Percentiles rank a stretch among this genome's conserved stretches.
These are phyloP conservation scores for Galaxias olidus DNA, from an alignment of 2,797 vertebrate species.

Conservation along the genomic window DNA sequence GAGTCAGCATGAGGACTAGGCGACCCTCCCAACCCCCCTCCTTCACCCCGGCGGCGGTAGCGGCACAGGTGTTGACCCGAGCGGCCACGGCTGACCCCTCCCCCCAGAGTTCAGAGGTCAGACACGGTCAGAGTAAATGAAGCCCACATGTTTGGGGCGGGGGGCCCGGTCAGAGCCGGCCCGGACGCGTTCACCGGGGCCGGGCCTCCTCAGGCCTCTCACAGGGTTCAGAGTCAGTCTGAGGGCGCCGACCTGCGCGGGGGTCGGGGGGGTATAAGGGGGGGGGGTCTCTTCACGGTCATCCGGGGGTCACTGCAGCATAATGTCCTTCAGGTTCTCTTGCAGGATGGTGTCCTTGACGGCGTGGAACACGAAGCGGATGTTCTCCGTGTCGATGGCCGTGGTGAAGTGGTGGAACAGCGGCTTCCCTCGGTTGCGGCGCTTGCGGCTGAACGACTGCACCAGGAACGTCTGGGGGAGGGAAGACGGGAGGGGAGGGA, in stretches of 20 bases:
- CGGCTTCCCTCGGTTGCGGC: conserved; percentile 90
- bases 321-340: conserved; percentile 96
- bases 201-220: too few relatives aligned
- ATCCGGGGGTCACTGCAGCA: conserved; percentile 86
- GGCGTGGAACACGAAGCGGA: conserved; percentile 95
- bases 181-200: too few relatives aligned
- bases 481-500: conserved; percentile 23
- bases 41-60: too few relatives aligned
- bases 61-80: conserved; percentile 24
- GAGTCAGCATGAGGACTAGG: conserved; percentile 24
- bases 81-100: neutral
- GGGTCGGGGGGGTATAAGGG: neutral
- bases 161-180: conserved; percentile 8
- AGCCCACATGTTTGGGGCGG: too few relatives aligned
- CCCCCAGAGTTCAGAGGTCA: conserved; percentile 30
- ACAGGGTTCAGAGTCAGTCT: too few relatives aligned
- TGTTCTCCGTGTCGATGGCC: conserved; percentile 95
- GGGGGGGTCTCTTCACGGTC: neutral
- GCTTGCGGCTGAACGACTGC: conserved; percentile 90
- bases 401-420: conserved; percentile 98
- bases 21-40: conserved; percentile 18
- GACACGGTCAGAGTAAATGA: neutral
- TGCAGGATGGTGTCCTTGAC: conserved; percentile 98
- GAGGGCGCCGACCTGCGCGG: too few relatives aligned
- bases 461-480: conserved; percentile 86